Evolutionary conservation across 2,797 vertebrate genomes (phyloP).

Genomic region (Sandelia bainsii): DNA sequence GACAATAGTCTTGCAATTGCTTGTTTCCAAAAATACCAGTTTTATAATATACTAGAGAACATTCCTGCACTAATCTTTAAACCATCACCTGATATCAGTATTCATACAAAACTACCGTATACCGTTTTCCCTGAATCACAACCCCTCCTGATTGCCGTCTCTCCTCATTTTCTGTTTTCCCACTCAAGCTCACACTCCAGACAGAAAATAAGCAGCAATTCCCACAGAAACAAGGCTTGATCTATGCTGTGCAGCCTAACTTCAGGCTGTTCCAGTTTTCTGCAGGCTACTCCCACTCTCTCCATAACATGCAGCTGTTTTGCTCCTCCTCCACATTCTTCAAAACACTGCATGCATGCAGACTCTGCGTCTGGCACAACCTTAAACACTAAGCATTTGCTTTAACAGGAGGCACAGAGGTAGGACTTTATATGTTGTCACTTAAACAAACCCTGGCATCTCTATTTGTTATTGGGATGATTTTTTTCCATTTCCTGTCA

Average conservation of each 20-base stretch:
- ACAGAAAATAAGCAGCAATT: slow-evolving; percentile 47
- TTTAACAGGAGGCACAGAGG: neutral
- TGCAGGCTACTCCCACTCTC: slow-evolving; percentile 56
- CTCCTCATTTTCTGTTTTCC: slow-evolving; percentile 29
- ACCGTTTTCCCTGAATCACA: slow-evolving; percentile 38
- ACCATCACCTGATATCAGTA: slow-evolving; percentile 1
- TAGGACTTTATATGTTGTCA: neutral
- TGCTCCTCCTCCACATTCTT: slow-evolving; percentile 31
- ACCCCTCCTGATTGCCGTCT: slow-evolving; percentile 7
- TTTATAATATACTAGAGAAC: neutral
- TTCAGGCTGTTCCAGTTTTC: slow-evolving; percentile 63
- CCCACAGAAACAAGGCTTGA: slow-evolving; percentile 46
- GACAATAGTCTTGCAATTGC: slow-evolving; percentile 10
- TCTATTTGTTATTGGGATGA: neutral
- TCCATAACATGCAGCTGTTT: slow-evolving; percentile 25
- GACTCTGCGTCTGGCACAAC: neutral
- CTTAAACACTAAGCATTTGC: neutral
- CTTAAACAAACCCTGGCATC: neutral
- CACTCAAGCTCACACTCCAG: slow-evolving; percentile 43
- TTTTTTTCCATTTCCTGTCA: neutral
- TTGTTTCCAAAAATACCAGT: neutral
- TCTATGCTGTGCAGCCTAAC: slow-evolving; percentile 55
- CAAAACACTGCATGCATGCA: slow-evolving; percentile 21
- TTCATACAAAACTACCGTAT: slow-evolving; percentile 12
- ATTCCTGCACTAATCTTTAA: neutral